These are phyloP conservation scores for Boloria euphrosyne DNA, from an alignment of 2,888 invertebrate species.

Conservation along the genomic window DNA sequence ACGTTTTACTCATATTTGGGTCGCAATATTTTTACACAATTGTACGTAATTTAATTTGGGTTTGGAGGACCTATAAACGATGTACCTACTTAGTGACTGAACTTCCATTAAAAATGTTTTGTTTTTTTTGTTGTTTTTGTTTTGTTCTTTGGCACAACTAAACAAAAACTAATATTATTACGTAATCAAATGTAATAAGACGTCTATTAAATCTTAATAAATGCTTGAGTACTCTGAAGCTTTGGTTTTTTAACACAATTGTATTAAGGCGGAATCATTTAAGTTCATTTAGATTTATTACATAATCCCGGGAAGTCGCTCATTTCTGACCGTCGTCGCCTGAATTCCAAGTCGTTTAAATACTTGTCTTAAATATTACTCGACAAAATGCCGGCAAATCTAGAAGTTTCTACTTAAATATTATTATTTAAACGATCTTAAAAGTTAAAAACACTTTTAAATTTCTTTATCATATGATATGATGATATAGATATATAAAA, in stretches of 20 bases:
- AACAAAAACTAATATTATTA: too few species aligned
- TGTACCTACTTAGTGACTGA: too few species aligned
- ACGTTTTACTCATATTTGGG: background rate
- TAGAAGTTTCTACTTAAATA: background rate
- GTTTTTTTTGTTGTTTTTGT: too few species aligned
- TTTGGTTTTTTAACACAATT: background rate
- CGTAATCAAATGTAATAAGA: background rate
- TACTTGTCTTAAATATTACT: slow-evolving; percentile 7
- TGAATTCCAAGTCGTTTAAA: slow-evolving; percentile 17
- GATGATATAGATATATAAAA: too few species aligned
- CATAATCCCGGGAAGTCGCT: slow-evolving; percentile 31
- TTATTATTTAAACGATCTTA: background rate
- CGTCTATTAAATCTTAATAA: background rate
- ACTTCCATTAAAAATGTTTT: too few species aligned
- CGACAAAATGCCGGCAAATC: background rate
- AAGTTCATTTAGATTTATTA: slow-evolving; percentile 31
- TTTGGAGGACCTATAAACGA: too few species aligned
- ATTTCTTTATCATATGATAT: background rate
- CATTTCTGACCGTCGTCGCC: slow-evolving; percentile 20
- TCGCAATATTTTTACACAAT: background rate
- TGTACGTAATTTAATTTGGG: background rate
- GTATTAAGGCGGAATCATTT: slow-evolving; percentile 1
- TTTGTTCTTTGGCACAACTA: too few species aligned
- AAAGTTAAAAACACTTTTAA: background rate
- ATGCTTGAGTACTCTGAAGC: background rate